A percentile compares a stretch with the other conserved stretches of the same genome.
Conservation (phyloP, 2,797 vertebrate genomes). For the Phrynocephalus vlangalii region DNA sequence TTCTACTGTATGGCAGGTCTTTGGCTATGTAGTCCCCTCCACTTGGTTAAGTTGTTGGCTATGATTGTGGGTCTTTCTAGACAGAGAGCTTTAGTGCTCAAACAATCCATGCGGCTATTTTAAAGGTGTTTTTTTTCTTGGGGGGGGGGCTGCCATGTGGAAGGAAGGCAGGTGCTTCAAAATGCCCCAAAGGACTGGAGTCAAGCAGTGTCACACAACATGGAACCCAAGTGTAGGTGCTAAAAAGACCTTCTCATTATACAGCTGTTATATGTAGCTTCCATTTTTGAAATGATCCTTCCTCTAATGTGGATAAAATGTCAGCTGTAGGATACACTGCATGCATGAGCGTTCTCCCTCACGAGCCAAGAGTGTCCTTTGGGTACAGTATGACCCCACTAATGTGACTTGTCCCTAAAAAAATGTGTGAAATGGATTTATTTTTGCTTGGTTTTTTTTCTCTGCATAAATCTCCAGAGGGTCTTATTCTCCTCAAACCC, state of each 20-base stretch:
- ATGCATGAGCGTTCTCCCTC: not conserved
- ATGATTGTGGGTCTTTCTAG: too few species aligned
- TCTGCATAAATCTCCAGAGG: not conserved
- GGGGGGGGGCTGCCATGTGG: not conserved
- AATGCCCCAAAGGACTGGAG: not conserved
- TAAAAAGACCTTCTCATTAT: not conserved
- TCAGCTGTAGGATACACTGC: not conserved
- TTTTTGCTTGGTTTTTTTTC: not conserved
- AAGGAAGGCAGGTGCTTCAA: not conserved
- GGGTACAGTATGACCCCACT: not conserved
- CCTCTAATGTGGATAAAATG: not conserved
- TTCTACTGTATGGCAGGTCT: too few species aligned
- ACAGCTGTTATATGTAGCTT: not conserved
- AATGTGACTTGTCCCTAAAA: not conserved
- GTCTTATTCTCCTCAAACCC: not conserved
- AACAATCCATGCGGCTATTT: not conserved
- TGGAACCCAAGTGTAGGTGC: not conserved
- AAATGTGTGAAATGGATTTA: slow-evolving; percentile 1
- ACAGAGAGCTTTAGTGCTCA: too few species aligned
- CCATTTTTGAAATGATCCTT: not conserved
- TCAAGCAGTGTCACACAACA: not conserved
- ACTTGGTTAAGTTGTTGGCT: too few species aligned
- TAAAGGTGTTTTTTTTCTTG: not conserved
- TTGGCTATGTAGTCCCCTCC: too few species aligned
- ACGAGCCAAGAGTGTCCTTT: not conserved